Evolutionary conservation across 37 sponge, comb jelly and placozoan genomes (phyloP).

Genomic region (Ianthella basta): DNA sequence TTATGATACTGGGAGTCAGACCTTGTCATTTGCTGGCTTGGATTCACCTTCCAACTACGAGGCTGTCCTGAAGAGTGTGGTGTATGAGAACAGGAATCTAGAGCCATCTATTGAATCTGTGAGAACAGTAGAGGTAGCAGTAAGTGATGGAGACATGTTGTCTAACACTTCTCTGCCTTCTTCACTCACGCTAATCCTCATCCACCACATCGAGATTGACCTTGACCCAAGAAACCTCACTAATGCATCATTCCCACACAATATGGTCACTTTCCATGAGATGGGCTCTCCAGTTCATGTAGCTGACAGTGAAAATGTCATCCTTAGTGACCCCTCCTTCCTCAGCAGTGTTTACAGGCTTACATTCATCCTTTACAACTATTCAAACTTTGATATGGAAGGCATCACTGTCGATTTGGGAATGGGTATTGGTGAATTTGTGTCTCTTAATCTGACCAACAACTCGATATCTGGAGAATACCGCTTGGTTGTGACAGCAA

Average conservation of each 20-base stretch:
- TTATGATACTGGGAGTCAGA: slow-evolving; percentile 45
- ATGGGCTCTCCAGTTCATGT: slow-evolving; percentile 56
- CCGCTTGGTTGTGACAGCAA: slow-evolving; percentile 30
- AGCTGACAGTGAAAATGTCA: slow-evolving; percentile 61
- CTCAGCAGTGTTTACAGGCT: slow-evolving; percentile 50
- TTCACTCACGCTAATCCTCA: slow-evolving; percentile 50
- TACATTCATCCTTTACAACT: slow-evolving; percentile 42
- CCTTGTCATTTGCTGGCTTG: slow-evolving; percentile 61
- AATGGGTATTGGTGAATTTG: not conserved
- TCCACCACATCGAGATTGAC: slow-evolving; percentile 87
- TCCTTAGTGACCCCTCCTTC: slow-evolving; percentile 55
- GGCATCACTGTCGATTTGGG: slow-evolving; percentile 42
- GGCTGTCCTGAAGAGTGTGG: slow-evolving; percentile 66
- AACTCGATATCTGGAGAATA: not conserved
- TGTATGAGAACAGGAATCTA: slow-evolving; percentile 61
- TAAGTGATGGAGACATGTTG: slow-evolving; percentile 66
- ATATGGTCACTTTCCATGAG: slow-evolving; percentile 54
- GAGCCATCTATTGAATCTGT: slow-evolving; percentile 54
- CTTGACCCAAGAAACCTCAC: slow-evolving; percentile 75
- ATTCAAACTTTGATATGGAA: slow-evolving; percentile 59
- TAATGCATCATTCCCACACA: slow-evolving; percentile 45
- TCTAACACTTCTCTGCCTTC: slow-evolving; percentile 50
- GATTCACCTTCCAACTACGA: slow-evolving; percentile 84
- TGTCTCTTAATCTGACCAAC: slow-evolving; percentile 1
- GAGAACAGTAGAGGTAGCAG: slow-evolving; percentile 41